These are phyloP conservation scores for Phalacrocorax aristotelis DNA, from an alignment of 2,113 vertebrate species.

Conservation along the genomic window DNA sequence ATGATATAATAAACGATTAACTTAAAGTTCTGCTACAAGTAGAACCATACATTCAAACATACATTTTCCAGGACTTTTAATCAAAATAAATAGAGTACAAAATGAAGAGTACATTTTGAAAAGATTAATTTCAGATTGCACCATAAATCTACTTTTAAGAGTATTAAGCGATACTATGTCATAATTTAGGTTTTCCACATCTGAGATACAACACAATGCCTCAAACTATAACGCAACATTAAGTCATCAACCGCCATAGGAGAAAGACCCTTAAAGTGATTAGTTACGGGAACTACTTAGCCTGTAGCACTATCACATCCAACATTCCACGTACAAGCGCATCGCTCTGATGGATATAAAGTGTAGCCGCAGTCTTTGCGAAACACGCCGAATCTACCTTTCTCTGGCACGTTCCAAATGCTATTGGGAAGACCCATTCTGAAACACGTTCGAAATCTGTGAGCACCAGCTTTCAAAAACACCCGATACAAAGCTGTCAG, in stretches of 20 bases:
- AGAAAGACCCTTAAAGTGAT: constrained; percentile 52
- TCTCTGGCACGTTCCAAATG: background rate
- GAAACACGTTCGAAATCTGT: background rate
- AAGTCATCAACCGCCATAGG: constrained; percentile 42
- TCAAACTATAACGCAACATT: constrained; percentile 34
- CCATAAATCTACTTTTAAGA: constrained; percentile 70
- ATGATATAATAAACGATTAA: constrained; percentile 68
- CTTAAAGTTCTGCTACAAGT: constrained; percentile 75
- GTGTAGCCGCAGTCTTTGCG: background rate
- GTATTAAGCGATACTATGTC: constrained; percentile 53
- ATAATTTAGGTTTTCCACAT: constrained; percentile 50
- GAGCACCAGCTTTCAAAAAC: background rate
- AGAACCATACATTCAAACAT: constrained; percentile 78
- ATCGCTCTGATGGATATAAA: background rate
- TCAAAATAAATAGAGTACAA: constrained; percentile 79
- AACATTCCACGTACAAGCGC: constrained; percentile 10
- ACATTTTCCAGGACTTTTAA: constrained; percentile 69
- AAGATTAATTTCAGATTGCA: constrained; percentile 74
- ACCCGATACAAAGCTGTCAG: background rate
- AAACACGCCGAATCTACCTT: background rate
- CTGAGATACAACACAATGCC: constrained; percentile 62
- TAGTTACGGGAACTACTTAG: background rate
- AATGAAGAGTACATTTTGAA: constrained; percentile 66
- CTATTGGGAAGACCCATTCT: background rate
- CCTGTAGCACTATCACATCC: constrained; percentile 30